Evolutionary conservation across 2,888 invertebrate genomes (phyloP), one percentile per base, ranked within the genome.

Genomic region (Drosophila kuntzei): DNA sequence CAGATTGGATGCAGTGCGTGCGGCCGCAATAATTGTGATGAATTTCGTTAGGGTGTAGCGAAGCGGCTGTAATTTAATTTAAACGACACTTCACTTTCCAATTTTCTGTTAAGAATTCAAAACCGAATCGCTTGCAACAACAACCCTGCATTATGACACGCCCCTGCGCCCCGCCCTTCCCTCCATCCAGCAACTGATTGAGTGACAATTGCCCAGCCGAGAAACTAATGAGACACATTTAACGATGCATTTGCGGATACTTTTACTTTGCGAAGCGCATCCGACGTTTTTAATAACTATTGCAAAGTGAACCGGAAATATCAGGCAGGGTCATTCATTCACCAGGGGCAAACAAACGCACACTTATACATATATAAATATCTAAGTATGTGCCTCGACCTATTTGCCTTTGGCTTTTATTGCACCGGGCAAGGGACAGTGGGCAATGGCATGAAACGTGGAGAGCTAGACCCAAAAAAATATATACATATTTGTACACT

Each of bases 11-110:
- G 58, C 66, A 67, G 55, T 75, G 57, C 67, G 79, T 79, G 88
- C 72, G 71, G 87, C 71, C 80, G 76, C 88, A 83, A 76, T 86
- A 73, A 79, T 76, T 79, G 70, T 66, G 43, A 53, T 59, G 59
- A 59, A 67, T 71, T 66, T 61, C 53, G 27, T 39, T 57, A 57
- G 74, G 71, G 80, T 76, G 70, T 77, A 76, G 72, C 79, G 76
- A 78, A 78, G 54, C 77, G 83, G 68, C 86, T 79, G 75, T 85
- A 82, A 84, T 84, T 84, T 87, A 85, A 84, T 87, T 84, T 87
- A 82, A 84, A 87, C 86, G 88, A 77, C 88, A 85, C 86, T 87
- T 87, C 88, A 68, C 76, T 63, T 63, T 75, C 61, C 76, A 60
- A 71, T 71, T 79, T 79, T 39, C 43, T 71, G 71, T 57, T 54